These are phyloP conservation scores for Lottia scabra DNA, from an alignment of 2,888 invertebrate genomes.

Conservation along the genomic window DNA sequence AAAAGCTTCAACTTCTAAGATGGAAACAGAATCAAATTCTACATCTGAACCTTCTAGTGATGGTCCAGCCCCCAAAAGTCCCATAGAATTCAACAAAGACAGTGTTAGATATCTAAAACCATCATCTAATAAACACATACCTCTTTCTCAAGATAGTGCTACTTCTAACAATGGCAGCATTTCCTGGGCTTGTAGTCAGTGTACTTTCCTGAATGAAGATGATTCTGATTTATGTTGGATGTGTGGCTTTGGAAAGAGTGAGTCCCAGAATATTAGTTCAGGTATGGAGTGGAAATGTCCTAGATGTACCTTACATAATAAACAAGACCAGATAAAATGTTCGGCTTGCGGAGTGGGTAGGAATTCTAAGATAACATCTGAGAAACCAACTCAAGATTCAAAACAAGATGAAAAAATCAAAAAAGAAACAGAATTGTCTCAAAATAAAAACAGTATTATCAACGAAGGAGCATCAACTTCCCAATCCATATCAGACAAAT, in stretches of 20 bases:
- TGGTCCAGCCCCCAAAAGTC: conserved; percentile 24
- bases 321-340: conserved; percentile 32
- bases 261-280: neutral
- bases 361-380: neutral
- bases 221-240: conserved; percentile 80
- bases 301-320: conserved; percentile 50
- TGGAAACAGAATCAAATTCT: conserved; percentile 71
- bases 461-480: neutral
- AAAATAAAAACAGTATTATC: neutral
- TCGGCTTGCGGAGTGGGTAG: conserved; percentile 35
- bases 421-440: neutral
- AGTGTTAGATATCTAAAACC: conserved; percentile 29
- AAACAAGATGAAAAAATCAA: too few species aligned
- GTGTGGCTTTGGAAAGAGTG: conserved; percentile 72
- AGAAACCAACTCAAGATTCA: too few species aligned
- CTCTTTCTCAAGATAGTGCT: conserved; percentile 1
- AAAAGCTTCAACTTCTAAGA: neutral
- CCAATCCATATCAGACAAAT: neutral
- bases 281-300: conserved; percentile 47
- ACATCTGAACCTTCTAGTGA: conserved; percentile 75
- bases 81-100: conserved; percentile 29
- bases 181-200: conserved; percentile 32
- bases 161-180: neutral
- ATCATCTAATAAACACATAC: neutral
- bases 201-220: conserved; percentile 73